Conservation (phyloP, 1,140 invertebrate species). For the Hermatobates lingyangjiaoensis region DNA sequence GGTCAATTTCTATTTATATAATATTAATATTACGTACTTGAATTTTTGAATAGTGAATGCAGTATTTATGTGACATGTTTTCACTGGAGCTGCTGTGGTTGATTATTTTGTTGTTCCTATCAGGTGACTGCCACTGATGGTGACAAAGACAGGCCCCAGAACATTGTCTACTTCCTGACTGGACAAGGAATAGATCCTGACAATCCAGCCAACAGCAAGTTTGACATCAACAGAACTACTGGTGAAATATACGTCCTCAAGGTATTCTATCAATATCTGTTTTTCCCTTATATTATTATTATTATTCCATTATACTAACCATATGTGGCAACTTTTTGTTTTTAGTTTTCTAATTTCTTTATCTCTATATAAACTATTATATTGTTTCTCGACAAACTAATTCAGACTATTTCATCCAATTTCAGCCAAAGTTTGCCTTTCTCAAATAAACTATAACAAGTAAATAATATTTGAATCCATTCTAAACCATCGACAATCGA, state of each 20-base stretch:
- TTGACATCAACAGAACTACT: conserved; percentile 84
- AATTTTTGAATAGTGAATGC: too few species aligned
- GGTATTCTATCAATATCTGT: conserved; percentile 38
- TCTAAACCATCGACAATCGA: too few species aligned
- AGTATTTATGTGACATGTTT: too few species aligned
- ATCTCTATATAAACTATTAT: not conserved
- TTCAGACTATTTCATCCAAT: too few species aligned
- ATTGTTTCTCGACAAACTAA: not conserved
- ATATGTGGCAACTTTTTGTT: not conserved
- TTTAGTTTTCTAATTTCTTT: not conserved
- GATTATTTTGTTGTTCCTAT: too few species aligned
- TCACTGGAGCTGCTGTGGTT: too few species aligned
- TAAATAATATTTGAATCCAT: too few species aligned
- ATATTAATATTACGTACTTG: too few species aligned
- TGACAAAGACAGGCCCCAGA: conserved; percentile 80
- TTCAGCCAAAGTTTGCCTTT: too few species aligned
- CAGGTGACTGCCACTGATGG: conserved; percentile 90
- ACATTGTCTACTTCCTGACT: conserved; percentile 91
- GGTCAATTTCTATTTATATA: too few species aligned
- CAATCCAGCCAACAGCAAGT: conserved; percentile 86
- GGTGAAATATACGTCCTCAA: conserved; percentile 86
- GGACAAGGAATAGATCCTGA: conserved; percentile 90
- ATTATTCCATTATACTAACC: not conserved
- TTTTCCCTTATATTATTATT: not conserved
- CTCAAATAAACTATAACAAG: too few species aligned